Evolutionary conservation across 2,888 invertebrate genomes (phyloP).

Genomic region (Callimorpha dominula): DNA sequence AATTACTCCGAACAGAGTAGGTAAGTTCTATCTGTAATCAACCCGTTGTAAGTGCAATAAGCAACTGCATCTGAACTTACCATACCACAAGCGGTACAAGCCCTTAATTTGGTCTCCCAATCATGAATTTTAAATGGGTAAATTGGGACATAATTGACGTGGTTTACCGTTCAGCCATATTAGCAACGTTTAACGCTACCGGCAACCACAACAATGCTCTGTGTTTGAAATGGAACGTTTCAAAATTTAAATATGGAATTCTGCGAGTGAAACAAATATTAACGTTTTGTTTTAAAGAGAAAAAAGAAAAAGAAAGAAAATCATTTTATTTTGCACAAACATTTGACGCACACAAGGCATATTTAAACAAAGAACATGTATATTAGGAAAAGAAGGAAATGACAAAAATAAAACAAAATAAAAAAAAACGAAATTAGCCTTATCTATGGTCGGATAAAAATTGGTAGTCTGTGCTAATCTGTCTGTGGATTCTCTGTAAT

Average conservation of each 20-base stretch:
- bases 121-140: constrained; percentile 50
- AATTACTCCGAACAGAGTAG: background rate
- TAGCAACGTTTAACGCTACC: constrained; percentile 48
- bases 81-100: constrained; percentile 19
- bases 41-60: background rate
- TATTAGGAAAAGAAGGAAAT: no score
- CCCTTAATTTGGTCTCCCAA: constrained; percentile 46
- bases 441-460: no score
- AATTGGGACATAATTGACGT: constrained; percentile 52
- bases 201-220: constrained; percentile 48
- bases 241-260: constrained; percentile 17
- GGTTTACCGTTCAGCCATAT: constrained; percentile 53
- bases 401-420: no score
- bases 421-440: no score
- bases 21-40: background rate
- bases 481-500: no score
- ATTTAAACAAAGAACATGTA: no score
- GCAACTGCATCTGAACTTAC: background rate
- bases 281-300: constrained; percentile 4
- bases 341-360: no score
- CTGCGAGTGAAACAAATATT: constrained; percentile 2
- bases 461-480: no score
- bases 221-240: constrained; percentile 41
- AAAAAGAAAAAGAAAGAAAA: no score
- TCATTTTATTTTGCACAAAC: no score